Evolutionary conservation across 2,113 vertebrate genomes (phyloP).

Genomic region (Paedocypris sp.): DNA sequence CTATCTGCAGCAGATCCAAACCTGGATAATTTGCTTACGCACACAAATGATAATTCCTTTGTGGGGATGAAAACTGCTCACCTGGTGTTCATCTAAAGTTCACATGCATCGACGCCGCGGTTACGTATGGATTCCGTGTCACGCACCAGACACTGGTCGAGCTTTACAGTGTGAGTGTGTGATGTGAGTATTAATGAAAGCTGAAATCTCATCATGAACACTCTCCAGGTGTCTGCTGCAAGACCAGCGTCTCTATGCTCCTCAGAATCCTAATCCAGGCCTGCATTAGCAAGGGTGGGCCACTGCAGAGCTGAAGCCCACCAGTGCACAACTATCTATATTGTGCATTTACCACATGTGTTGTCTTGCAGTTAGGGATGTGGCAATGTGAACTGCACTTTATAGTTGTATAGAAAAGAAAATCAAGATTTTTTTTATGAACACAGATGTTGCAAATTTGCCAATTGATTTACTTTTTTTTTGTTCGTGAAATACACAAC

Average conservation of each 20-base stretch:
- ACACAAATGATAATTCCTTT: conserved; percentile 30
- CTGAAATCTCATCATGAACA: conserved; percentile 38
- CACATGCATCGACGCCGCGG: conserved; percentile 30
- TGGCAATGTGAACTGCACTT: no score
- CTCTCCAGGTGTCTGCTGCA: conserved; percentile 38
- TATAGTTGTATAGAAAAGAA: no score
- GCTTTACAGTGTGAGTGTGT: conserved; percentile 12
- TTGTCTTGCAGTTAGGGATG: no score
- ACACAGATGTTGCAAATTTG: no score
- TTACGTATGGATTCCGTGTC: conserved; percentile 17
- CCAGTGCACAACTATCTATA: no score
- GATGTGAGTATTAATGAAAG: conserved; percentile 21
- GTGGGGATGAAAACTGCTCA: conserved; percentile 28
- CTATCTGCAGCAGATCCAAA: conserved; percentile 26
- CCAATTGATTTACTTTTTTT: no score
- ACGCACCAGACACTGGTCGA: conserved; percentile 19
- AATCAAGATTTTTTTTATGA: no score
- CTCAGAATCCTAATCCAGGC: conserved; percentile 25
- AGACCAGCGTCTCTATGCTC: conserved; percentile 15
- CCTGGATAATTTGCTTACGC: conserved; percentile 17
- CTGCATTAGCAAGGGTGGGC: background rate
- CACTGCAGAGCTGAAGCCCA: conserved; percentile 1
- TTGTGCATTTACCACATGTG: no score
- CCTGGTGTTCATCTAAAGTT: conserved; percentile 45
- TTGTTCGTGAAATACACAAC: no score